Conservation (phyloP, 2,797 vertebrate species). For the Onychomys arenicola region DNA sequence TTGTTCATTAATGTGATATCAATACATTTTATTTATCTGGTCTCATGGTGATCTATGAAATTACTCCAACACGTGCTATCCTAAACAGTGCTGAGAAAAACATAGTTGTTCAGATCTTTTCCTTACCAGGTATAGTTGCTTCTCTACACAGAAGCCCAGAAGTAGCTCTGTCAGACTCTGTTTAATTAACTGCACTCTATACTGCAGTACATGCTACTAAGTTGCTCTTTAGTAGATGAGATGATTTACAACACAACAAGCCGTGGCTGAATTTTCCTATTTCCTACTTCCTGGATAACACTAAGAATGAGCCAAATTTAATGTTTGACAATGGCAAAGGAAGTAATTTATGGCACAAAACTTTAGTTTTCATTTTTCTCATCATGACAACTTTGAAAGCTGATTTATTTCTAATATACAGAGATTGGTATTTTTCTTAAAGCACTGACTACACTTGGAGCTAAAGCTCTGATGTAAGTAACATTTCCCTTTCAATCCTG, state of each 20-base stretch:
- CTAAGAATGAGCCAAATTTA: neutral
- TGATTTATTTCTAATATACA: neutral
- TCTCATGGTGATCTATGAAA: neutral
- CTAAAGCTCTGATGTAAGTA: neutral
- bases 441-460: neutral
- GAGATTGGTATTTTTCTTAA: neutral
- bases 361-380: slow-evolving; percentile 25
- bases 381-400: neutral
- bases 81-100: neutral
- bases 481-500: neutral
- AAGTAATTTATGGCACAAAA: neutral
- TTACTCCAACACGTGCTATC: neutral
- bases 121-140: neutral
- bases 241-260: neutral
- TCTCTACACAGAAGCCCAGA: neutral
- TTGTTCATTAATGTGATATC: neutral
- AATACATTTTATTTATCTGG: neutral
- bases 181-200: neutral
- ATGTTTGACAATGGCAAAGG: neutral
- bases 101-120: neutral
- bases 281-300: neutral
- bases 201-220: neutral
- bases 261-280: neutral
- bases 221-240: neutral
- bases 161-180: neutral